These are phyloP conservation scores for Drosophila rufa DNA, from an alignment of 1,140 invertebrate genomes.

Conservation along the genomic window DNA sequence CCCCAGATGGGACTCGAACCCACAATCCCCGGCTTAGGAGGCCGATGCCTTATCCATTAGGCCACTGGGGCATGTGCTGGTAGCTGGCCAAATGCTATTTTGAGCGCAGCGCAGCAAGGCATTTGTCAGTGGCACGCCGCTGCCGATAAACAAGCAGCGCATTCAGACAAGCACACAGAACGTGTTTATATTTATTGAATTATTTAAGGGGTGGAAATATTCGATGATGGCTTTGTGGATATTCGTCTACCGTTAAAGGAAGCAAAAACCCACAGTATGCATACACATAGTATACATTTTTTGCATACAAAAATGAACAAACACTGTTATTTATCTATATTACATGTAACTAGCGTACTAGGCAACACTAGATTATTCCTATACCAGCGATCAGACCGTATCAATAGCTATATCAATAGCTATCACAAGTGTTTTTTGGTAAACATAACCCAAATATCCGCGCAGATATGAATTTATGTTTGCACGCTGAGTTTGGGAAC, in stretches of 20 bases:
- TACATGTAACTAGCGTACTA: not conserved
- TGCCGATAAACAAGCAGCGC: too few species aligned
- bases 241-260: not conserved
- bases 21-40: constrained; percentile 49
- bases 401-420: not conserved
- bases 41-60: constrained; percentile 53
- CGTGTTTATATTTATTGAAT: constrained; percentile 6
- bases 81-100: not conserved
- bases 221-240: not conserved
- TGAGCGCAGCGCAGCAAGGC: too few species aligned
- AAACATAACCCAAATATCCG: constrained; percentile 12
- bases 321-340: not conserved
- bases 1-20: constrained; percentile 52
- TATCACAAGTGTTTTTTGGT: not conserved
- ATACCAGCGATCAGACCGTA: not conserved
- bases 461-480: not conserved
- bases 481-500: not conserved
- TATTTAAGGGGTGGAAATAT: constrained; percentile 19
- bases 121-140: not conserved
- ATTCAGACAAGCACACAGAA: not conserved
- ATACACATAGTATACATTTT: not conserved
- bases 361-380: not conserved
- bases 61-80: constrained; percentile 35
- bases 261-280: not conserved
- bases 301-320: not conserved